Evolutionary conservation across 1,140 invertebrate species (phyloP).

Genomic region (Sycobia sp.): DNA sequence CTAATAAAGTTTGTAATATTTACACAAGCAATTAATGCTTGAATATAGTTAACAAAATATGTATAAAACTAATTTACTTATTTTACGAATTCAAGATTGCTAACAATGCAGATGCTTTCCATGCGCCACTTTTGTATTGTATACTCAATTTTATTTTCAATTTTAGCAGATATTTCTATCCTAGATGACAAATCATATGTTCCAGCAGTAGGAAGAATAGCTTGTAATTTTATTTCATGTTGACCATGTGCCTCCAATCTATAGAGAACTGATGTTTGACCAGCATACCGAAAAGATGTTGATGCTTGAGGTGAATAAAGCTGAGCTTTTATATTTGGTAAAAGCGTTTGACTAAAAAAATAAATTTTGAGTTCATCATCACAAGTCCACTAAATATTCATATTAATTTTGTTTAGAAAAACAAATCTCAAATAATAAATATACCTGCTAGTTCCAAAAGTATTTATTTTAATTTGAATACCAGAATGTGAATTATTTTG

Average conservation of each 20-base stretch:
- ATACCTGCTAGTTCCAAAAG: slow-evolving; percentile 58
- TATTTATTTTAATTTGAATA: slow-evolving; percentile 52
- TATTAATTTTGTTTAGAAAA: not conserved
- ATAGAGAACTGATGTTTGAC: slow-evolving; percentile 53
- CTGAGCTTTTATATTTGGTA: slow-evolving; percentile 54
- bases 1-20: not conserved
- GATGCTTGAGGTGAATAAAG: slow-evolving; percentile 57
- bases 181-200: slow-evolving; percentile 58
- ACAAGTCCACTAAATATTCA: slow-evolving; percentile 4
- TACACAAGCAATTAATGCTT: not conserved
- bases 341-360: slow-evolving; percentile 46
- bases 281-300: slow-evolving; percentile 56
- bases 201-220: slow-evolving; percentile 51
- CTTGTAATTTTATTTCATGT: slow-evolving; percentile 49
- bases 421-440: not conserved
- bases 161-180: slow-evolving; percentile 53
- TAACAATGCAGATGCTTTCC: slow-evolving; percentile 57
- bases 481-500: slow-evolving; percentile 55
- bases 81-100: slow-evolving; percentile 22
- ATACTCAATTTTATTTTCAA: slow-evolving; percentile 51
- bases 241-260: slow-evolving; percentile 48
- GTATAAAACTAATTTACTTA: not conserved
- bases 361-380: too few species aligned
- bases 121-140: slow-evolving; percentile 55
- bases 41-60: not conserved